These are phyloP conservation scores for Nephrotoma guestfalica DNA, from an alignment of 2,888 invertebrate genomes.

Conservation along the genomic window DNA sequence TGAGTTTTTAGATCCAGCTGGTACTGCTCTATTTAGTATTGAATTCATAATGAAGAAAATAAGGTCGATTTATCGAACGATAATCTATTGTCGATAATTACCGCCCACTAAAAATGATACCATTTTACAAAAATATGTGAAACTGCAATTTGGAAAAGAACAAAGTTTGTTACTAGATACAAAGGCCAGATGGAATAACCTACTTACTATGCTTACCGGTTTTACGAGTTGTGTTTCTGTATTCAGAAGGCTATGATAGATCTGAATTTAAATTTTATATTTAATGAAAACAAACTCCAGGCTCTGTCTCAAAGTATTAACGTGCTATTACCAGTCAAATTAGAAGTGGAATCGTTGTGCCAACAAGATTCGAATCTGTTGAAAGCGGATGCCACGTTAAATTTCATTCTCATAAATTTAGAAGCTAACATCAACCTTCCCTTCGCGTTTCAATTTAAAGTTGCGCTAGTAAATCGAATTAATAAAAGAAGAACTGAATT, in stretches of 20 bases:
- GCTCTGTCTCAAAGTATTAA: background rate
- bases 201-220: too few species aligned
- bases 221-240: too few species aligned
- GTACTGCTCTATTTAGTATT: too few species aligned
- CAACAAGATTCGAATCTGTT: background rate
- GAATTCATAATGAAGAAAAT: background rate
- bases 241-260: too few species aligned
- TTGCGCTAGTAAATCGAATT: too few species aligned
- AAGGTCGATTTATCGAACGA: background rate
- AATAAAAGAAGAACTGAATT: too few species aligned
- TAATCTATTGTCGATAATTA: background rate
- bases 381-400: background rate
- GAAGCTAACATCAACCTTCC: background rate
- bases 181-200: too few species aligned
- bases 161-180: too few species aligned
- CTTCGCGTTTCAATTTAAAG: background rate
- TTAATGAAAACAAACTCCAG: background rate
- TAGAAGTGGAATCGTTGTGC: background rate
- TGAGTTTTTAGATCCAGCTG: too few species aligned
- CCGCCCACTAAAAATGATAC: slow-evolving; percentile 10
- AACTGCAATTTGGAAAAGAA: background rate
- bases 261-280: background rate
- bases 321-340: background rate
- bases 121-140: slow-evolving; percentile 11
- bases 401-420: background rate